Conservation (phyloP, 35 echinoderm and acorn worm genomes). For the Ptychodera flava region DNA sequence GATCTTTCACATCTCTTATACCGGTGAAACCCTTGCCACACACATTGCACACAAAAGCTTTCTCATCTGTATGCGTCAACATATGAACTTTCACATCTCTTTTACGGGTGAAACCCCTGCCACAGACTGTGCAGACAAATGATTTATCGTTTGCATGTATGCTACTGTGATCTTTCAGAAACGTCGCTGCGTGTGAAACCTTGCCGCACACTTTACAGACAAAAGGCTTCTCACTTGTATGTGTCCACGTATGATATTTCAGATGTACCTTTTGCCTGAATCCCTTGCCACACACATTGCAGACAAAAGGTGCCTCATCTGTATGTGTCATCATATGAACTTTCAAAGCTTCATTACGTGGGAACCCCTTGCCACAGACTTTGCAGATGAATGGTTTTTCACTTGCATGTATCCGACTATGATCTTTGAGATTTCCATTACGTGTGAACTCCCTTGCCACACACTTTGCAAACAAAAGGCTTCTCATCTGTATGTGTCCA, state of each 20-base stretch:
- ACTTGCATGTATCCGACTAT: conserved; percentile 3
- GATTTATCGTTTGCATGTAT: conserved; percentile 61
- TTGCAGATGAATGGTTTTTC: conserved; percentile 45
- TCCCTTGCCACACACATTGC: conserved; percentile 49
- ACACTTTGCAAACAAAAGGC: conserved; percentile 56
- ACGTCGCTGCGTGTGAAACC: conserved; percentile 26
- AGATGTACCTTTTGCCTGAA: conserved; percentile 15
- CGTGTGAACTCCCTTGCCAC: conserved; percentile 3
- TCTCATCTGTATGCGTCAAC: conserved; percentile 41
- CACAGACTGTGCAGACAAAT: conserved; percentile 63
- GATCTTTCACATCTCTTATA: conserved; percentile 10
- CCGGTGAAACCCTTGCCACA: conserved; percentile 29
- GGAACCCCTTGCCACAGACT: conserved; percentile 48
- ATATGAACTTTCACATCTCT: conserved; percentile 31
- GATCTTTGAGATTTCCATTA: conserved; percentile 5
- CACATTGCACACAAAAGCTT: conserved; percentile 24
- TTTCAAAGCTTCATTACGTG: conserved; percentile 24
- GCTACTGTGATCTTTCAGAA: conserved; percentile 51
- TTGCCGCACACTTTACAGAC: conserved; percentile 54
- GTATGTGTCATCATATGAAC: conserved; percentile 48
- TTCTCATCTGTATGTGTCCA: conserved; percentile 72
- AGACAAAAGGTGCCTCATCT: conserved; percentile 42
- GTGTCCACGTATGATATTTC: conserved; percentile 49
- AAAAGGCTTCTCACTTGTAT: conserved; percentile 74
- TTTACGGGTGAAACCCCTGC: conserved; percentile 38